Conservation (phyloP, 2,113 vertebrate species). For the Felis catus region DNA sequence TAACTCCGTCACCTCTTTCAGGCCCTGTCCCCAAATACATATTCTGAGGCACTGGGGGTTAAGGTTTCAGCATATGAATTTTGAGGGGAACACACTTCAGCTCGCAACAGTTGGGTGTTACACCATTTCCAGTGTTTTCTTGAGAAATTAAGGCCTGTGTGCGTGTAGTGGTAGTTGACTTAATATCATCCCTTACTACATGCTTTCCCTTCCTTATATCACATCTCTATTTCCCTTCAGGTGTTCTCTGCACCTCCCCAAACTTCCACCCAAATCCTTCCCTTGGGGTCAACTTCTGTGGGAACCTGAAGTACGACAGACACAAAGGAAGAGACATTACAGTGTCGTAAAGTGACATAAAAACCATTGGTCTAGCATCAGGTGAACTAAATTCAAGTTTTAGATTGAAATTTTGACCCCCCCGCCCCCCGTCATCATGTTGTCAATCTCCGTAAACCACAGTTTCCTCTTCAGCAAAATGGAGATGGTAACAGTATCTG, state of each 20-base stretch:
- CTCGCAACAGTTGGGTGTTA: not conserved
- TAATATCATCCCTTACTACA: not conserved
- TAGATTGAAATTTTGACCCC: not conserved
- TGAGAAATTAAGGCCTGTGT: not conserved
- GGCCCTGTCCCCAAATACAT: not conserved
- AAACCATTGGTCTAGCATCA: not conserved
- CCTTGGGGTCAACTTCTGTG: not conserved
- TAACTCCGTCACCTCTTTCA: not conserved
- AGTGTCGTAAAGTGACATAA: not conserved
- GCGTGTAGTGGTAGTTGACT: not conserved
- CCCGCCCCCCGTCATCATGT: not conserved
- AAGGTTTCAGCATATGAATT: not conserved
- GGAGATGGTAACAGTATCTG: not conserved
- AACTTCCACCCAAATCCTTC: not conserved
- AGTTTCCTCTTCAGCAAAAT: not conserved
- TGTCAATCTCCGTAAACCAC: not conserved
- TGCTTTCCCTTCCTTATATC: not conserved
- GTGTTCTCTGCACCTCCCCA: not conserved
- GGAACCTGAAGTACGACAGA: not conserved
- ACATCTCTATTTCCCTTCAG: no score
- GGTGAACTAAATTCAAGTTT: not conserved
- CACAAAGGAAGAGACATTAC: not conserved
- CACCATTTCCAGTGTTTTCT: not conserved
- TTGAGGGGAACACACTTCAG: not conserved
- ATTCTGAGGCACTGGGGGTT: not conserved